Conservation (phyloP, 2,888 invertebrate species). For the Nemotelus pantherinus region DNA sequence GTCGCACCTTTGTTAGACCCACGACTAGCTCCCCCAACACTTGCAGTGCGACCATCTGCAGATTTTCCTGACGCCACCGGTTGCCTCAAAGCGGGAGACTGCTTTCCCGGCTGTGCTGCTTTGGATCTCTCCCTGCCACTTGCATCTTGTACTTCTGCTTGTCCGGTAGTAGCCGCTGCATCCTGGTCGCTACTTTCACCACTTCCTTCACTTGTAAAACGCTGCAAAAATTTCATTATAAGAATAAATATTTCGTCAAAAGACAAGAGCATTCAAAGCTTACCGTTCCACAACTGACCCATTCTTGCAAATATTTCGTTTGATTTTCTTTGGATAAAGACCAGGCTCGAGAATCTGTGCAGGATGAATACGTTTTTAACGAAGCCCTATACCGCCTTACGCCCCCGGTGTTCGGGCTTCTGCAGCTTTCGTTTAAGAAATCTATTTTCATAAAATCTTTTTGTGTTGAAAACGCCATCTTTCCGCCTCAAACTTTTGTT, state of each 20-base stretch:
- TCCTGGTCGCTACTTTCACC: background rate
- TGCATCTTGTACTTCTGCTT: too few species aligned
- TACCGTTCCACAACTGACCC: conserved; percentile 58
- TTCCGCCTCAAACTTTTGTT: background rate
- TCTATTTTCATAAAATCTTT: conserved; percentile 60
- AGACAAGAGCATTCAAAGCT: background rate
- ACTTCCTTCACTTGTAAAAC: background rate
- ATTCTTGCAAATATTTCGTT: conserved; percentile 59
- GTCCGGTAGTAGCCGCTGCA: too few species aligned
- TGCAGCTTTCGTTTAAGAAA: conserved; percentile 56
- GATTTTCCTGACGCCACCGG: background rate
- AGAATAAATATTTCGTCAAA: background rate
- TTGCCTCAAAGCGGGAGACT: background rate
- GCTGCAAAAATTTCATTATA: background rate
- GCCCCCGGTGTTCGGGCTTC: background rate
- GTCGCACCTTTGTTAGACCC: too few species aligned
- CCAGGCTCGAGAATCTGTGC: conserved; percentile 60
- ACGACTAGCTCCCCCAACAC: background rate
- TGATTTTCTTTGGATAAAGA: conserved; percentile 57
- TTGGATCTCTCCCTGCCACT: background rate
- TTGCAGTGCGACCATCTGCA: background rate
- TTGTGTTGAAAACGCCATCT: conserved; percentile 63
- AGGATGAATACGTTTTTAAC: conserved; percentile 59
- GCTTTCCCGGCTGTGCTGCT: background rate
- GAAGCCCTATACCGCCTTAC: conserved; percentile 45